These are phyloP conservation scores for Ptyas mucosa DNA, from an alignment of 2,113 vertebrate genomes.

Conservation along the genomic window DNA sequence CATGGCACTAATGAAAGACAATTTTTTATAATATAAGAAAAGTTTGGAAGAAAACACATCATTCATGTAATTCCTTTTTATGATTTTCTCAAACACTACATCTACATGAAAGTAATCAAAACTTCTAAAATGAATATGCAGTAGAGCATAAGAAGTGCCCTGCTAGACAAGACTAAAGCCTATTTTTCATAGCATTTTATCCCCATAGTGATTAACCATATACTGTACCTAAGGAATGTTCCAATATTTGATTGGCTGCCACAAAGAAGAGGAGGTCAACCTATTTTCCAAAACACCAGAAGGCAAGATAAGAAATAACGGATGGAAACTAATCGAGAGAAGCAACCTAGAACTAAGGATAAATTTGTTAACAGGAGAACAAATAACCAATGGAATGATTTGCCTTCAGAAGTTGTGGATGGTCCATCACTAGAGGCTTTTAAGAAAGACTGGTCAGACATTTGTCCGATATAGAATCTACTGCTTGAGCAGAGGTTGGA, in stretches of 20 bases:
- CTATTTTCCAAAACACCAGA: not conserved
- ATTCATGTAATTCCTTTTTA: not conserved
- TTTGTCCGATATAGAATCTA: not conserved
- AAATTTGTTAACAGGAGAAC: not conserved
- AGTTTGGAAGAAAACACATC: accelerated
- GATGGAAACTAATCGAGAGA: not conserved
- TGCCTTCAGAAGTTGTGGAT: not conserved
- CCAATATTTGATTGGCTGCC: not conserved
- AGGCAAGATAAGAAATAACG: not conserved
- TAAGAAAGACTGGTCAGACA: not conserved
- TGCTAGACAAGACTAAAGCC: not conserved
- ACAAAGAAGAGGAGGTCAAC: not conserved
- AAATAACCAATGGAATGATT: not conserved
- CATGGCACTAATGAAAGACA: not conserved
- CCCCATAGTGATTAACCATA: not conserved
- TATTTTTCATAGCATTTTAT: not conserved
- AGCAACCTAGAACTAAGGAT: not conserved
- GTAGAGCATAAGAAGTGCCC: not conserved
- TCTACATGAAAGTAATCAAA: not conserved
- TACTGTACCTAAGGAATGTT: not conserved
- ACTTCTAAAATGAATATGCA: not conserved
- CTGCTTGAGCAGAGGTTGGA: not conserved
- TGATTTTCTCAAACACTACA: not conserved
- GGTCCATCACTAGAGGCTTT: not conserved
- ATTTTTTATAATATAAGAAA: not conserved